Evolutionary conservation across 2,797 vertebrate genomes (phyloP), one percentile per base, ranked within the genome.

Genomic region (Urosaurus nigricauda): DNA sequence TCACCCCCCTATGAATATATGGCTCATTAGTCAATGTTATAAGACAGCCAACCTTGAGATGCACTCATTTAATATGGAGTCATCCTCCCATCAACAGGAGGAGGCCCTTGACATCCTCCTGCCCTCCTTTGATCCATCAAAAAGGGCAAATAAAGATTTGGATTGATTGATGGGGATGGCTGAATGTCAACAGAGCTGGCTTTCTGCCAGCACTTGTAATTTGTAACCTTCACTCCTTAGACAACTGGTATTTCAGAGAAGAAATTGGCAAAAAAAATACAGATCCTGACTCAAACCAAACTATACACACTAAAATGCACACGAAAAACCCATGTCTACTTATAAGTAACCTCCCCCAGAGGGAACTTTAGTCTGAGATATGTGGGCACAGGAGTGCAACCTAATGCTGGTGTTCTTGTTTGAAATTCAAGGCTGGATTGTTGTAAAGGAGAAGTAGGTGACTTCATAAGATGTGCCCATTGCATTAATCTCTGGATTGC

Each of bases 11-110:
- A 70, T 78, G 84, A 89, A 86, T 89, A 82, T 83, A 86, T 89
- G 79, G 35, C 88, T 89, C 88, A 89, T 89, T 87, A 91, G 90
- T 85, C 78, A 88, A 82, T 77, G 87, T 85, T 88, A 83, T 65
- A 81, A 90, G 86, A 90, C 78, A 90, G 71, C 17, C 83, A 81
- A 85, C 79, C 79, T 91, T 91, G 60, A 85, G 83, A 63, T 88
- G 2, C 32, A 65, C n/a, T 85, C 81, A 77, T 91, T 91, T 87
- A 81, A 81, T 86, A 88, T 86, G 81, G 65, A 83, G 80, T 89
- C 53, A 56, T 78, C 74, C 26, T 92, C 8, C 8, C 4, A 86
- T 68, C 83, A 73, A 19, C 0, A 11, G 74, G 78, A 43, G 84
- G 68, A 87, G 58, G 87, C 87, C 32, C 17, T 78, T 47, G 88